These are phyloP conservation scores for Euborellia annulipes DNA, from an alignment of 1,140 invertebrate genomes.

Conservation along the genomic window DNA sequence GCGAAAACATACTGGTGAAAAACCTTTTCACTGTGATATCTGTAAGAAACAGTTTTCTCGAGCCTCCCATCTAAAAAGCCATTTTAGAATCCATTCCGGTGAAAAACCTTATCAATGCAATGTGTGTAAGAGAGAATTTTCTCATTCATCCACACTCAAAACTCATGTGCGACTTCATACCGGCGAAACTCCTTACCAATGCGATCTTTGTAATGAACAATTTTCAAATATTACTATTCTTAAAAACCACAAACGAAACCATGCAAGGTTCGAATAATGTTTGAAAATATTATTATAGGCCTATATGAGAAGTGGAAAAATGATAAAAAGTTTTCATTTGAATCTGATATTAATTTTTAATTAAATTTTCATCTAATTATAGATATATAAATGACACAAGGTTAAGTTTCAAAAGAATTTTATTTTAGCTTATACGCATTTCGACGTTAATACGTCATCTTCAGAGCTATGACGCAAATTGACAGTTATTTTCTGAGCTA, in stretches of 20 bases:
- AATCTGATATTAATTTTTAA: too few relatives aligned
- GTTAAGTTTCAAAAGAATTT: too few relatives aligned
- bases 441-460: too few relatives aligned
- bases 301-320: too few relatives aligned
- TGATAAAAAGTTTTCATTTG: too few relatives aligned
- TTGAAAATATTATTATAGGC: too few relatives aligned
- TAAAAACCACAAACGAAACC: neutral
- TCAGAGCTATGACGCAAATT: too few relatives aligned
- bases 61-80: neutral
- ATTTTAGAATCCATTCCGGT: slow-evolving; percentile 33
- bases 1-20: slow-evolving; percentile 36
- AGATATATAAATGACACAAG: too few relatives aligned
- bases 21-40: slow-evolving; percentile 29
- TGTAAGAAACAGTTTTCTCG: slow-evolving; percentile 25
- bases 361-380: too few relatives aligned
- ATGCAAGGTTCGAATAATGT: too few relatives aligned
- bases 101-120: slow-evolving; percentile 47
- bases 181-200: slow-evolving; percentile 40
- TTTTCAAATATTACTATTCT: neutral
- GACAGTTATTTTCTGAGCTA: too few relatives aligned
- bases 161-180: slow-evolving; percentile 38
- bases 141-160: slow-evolving; percentile 29
- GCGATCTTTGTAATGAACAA: slow-evolving; percentile 27
- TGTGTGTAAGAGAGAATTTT: slow-evolving; percentile 40
- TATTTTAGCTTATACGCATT: too few relatives aligned